Evolutionary conservation across 2,797 vertebrate genomes (phyloP), one percentile per base, ranked within the genome.

Genomic region (Babyrousa celebensis): DNA sequence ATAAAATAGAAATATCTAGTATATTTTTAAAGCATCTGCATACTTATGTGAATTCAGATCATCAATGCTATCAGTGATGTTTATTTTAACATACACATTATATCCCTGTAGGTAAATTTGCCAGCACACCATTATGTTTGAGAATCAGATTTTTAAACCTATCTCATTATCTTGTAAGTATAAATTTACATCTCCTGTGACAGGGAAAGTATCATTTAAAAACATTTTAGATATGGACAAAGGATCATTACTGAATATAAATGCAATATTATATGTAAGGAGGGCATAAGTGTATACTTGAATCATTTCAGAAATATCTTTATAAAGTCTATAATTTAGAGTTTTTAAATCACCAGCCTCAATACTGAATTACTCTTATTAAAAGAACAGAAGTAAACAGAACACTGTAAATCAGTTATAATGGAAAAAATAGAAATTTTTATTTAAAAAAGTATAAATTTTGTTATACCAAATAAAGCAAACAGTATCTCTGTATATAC

Each of bases 71-170:
- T 85, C 71, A 74, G 16, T 68, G 25, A 60, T 58, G 36, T 93
- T 52, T 93, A 5, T 58, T 63, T 62, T 56, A 48, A 92, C 18
- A 84, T 95, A 54, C 87, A 48, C 77, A 52, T 83, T 82, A 36
- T 43, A 72, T 36, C 67, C 12, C 48, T 91, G 29, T 79, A 96
- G 95, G 92, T 74, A 75, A 75, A 70, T 96, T 97, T 96, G 14
- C 0, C 65, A 95, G 68, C 43, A 74, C 4, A 94, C 1, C 4
- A 75, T 40, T 77, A 29, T 17, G 21, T 67, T 62, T 85, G n/a
- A 62, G 62, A 85, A 92, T 87, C 27, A 90, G 48, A 58, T 40
- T 84, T 96, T 96, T 63, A 54, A 77, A 58, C 8, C 5, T 91
- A 71, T 60, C 62, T n/a, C 36, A 79, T 84, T 56, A 96, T 85